Percentiles rank a stretch among this genome's conserved stretches.
phyloP scores from a whole-genome alignment of 1,140 invertebrate genomes.

The Procambarus clarkii region DNA sequence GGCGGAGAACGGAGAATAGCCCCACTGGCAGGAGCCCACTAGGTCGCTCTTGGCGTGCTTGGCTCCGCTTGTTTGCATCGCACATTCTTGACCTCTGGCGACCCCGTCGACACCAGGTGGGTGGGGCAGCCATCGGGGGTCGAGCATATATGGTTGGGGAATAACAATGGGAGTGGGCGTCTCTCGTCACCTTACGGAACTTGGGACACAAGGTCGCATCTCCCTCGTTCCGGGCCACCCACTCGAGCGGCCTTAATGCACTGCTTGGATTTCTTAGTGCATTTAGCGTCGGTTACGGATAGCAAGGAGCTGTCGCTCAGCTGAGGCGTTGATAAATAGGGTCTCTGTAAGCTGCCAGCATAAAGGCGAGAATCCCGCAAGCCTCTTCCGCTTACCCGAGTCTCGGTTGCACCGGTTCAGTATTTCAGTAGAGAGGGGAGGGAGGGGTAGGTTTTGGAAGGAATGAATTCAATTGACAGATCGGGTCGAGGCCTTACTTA shows the following conservation, averaged over 20 bases:
- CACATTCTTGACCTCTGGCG: conserved; percentile 55
- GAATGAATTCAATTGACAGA: conserved; percentile 59
- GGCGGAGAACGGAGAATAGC: background rate
- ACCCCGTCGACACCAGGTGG: conserved; percentile 53
- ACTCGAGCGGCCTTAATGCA: conserved; percentile 19
- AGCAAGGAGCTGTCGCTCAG: background rate
- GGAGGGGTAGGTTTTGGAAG: conserved; percentile 28
- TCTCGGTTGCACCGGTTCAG: background rate
- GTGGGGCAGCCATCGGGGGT: conserved; percentile 53
- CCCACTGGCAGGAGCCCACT: background rate
- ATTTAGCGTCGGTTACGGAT: conserved; percentile 29
- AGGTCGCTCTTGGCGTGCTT: background rate
- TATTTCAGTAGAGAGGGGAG: conserved; percentile 46
- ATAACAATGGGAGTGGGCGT: conserved; percentile 38
- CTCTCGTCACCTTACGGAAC: conserved; percentile 5
- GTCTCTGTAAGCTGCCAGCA: background rate
- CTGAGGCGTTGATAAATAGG: background rate
- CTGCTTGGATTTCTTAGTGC: conserved; percentile 55
- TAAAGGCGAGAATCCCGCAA: background rate
- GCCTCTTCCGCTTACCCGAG: background rate
- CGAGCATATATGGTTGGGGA: conserved; percentile 43
- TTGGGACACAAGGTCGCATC: conserved; percentile 7
- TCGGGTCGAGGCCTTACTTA: conserved; percentile 34
- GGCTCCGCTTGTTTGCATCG: conserved; percentile 51
- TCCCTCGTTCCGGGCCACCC: background rate